These are phyloP conservation scores for Psittacula derbiana DNA, from an alignment of 2,797 vertebrate genomes.

Conservation along the genomic window DNA sequence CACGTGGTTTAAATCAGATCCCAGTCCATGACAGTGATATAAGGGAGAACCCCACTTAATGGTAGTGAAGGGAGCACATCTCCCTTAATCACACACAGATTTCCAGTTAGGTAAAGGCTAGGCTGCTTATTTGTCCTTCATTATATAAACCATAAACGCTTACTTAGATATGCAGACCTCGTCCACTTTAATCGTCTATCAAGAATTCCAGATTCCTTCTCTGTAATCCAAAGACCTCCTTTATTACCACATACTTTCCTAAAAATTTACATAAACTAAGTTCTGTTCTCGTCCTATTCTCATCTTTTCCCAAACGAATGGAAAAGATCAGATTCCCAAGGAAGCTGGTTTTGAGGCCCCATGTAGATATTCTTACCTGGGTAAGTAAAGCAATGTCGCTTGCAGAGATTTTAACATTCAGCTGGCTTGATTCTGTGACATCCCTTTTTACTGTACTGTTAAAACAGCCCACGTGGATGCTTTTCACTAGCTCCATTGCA, in stretches of 20 bases:
- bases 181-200: neutral
- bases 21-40: neutral
- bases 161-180: neutral
- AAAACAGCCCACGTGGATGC: neutral
- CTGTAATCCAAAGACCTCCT: neutral
- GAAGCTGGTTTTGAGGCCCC: neutral
- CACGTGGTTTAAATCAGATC: slow-evolving; percentile 48
- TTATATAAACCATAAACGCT: slow-evolving; percentile 41
- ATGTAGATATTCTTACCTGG: accelerated
- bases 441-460: neutral
- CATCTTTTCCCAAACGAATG: neutral
- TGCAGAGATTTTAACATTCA: neutral
- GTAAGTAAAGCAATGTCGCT: neutral
- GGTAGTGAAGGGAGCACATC: slow-evolving; percentile 25
- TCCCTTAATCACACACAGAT: slow-evolving; percentile 52
- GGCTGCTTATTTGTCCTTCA: slow-evolving; percentile 37
- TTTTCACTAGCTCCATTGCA: neutral
- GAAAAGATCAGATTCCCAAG: neutral
- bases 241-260: neutral
- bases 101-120: slow-evolving; percentile 4
- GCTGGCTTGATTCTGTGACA: neutral
- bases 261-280: neutral
- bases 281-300: neutral
- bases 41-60: slow-evolving; percentile 13
- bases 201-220: slow-evolving; percentile 17